Evolutionary conservation across 2,113 vertebrate species (phyloP).

Genomic region (Callorhinus ursinus): DNA sequence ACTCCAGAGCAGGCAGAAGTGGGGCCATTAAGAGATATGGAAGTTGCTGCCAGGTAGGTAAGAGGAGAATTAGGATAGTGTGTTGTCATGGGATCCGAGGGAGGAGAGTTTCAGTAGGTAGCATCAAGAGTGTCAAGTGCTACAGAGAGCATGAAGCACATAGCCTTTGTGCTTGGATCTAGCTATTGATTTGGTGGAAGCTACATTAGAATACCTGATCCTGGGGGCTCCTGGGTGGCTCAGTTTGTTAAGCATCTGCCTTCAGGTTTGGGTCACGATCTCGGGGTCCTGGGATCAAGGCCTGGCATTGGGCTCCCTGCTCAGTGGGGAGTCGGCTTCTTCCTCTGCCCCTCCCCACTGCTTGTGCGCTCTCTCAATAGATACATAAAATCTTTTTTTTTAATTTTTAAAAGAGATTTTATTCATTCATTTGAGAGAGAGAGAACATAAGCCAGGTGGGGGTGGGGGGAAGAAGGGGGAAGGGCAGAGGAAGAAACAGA

Average conservation of each 20-base stretch:
- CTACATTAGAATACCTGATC: not conserved
- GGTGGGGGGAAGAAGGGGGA: too few species aligned
- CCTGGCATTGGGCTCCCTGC: not conserved
- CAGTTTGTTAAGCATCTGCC: not conserved
- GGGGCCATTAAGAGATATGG: not conserved
- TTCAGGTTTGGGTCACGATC: not conserved
- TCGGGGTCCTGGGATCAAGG: not conserved
- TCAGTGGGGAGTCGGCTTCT: not conserved
- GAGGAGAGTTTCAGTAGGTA: not conserved
- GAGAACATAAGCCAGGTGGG: not conserved
- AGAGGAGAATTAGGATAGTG: conserved; percentile 43
- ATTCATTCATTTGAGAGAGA: not conserved
- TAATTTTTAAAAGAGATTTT: not conserved
- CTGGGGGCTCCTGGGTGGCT: not conserved
- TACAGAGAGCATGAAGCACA: not conserved
- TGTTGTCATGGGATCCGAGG: conserved; percentile 10
- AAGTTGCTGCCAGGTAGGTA: conserved; percentile 49
- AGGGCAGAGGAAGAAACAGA: not conserved
- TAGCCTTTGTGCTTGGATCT: not conserved
- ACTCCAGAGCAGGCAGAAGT: not conserved
- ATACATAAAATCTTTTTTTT: not conserved
- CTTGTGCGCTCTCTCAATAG: not conserved
- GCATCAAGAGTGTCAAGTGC: not conserved
- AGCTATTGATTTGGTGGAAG: not conserved
- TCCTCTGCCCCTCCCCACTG: not conserved